Conservation (phyloP, 2,797 vertebrate genomes). For the Pseudochirops corinnae region DNA sequence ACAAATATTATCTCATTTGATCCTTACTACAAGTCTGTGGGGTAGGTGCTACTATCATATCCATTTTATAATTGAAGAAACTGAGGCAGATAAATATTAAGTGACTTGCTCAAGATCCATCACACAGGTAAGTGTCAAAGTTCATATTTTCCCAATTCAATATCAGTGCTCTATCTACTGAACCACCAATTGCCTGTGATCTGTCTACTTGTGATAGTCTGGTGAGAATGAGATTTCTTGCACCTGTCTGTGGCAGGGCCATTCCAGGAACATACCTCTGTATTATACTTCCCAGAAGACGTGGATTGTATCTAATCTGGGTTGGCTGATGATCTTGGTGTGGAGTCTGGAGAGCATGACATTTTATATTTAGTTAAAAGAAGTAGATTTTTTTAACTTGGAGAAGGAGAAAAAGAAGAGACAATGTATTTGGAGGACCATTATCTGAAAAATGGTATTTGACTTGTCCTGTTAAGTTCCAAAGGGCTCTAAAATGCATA, state of each 20-base stretch:
- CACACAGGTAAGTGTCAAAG: background rate
- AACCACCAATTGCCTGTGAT: background rate
- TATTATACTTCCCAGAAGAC: background rate
- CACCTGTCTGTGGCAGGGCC: background rate
- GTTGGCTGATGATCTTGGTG: background rate
- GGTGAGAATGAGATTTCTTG: background rate
- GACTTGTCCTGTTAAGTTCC: background rate
- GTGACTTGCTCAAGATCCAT: background rate
- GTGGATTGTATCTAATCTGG: background rate
- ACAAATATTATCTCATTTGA: background rate
- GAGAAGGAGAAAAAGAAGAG: background rate
- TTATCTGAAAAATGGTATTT: background rate
- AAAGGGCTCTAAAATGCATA: background rate
- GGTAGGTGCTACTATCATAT: background rate
- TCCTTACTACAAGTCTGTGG: background rate
- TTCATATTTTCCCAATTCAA: background rate
- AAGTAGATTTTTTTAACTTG: background rate
- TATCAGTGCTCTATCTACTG: background rate
- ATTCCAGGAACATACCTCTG: background rate
- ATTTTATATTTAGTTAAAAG: background rate
- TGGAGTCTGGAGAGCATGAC: background rate
- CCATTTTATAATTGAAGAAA: background rate
- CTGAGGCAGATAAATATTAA: background rate
- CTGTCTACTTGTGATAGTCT: background rate
- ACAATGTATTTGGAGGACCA: background rate